Conservation (phyloP, 1,140 invertebrate genomes). For the Palaemon carinicauda region DNA sequence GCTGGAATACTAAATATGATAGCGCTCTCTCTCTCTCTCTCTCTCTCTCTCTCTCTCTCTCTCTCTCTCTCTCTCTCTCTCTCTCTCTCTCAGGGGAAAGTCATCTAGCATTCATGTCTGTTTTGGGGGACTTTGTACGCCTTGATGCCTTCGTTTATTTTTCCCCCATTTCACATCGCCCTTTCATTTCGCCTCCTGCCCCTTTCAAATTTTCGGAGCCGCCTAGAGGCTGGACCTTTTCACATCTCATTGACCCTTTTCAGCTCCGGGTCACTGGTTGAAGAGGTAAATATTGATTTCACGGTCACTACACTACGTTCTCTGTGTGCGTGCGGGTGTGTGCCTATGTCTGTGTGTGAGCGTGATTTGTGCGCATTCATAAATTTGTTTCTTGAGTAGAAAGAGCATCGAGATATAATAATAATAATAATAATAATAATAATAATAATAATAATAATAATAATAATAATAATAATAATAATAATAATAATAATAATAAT, state of each 20-base stretch:
- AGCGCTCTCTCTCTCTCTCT: slow-evolving; percentile 4
- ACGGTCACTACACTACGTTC: neutral
- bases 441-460: too few relatives aligned
- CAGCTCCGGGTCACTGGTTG: neutral
- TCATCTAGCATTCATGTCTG: too few relatives aligned
- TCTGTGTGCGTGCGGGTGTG: neutral
- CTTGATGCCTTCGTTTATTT: too few relatives aligned
- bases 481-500: too few relatives aligned
- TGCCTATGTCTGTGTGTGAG: neutral
- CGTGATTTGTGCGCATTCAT: too few relatives aligned
- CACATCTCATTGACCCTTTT: neutral
- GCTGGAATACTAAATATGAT: too few relatives aligned
- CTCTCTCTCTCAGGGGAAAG: neutral
- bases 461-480: too few relatives aligned
- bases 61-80: slow-evolving; percentile 17
- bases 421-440: too few relatives aligned
- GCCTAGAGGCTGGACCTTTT: neutral
- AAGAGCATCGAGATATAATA: too few relatives aligned
- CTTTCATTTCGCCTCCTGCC: neutral
- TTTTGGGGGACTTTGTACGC: too few relatives aligned
- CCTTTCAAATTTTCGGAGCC: neutral
- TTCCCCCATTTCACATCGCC: neutral
- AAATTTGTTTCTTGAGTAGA: too few relatives aligned
- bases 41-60: slow-evolving; percentile 16
- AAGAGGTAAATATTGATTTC: slow-evolving; percentile 26